Base-by-base conservation (phyloP, 2,797 vertebrate genomes). In the Helicolenus hilgendorfi region DNA sequence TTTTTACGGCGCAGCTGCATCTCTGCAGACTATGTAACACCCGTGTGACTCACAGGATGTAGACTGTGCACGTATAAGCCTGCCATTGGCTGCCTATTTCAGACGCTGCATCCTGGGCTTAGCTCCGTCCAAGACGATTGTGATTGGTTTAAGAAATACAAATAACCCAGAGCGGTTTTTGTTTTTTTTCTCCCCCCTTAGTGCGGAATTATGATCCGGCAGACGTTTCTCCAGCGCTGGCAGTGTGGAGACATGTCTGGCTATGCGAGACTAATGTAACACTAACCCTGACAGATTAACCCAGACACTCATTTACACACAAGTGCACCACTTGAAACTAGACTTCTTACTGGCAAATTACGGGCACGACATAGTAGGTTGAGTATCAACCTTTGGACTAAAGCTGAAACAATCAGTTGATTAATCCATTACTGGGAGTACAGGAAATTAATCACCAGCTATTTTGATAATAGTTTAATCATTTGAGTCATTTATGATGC, bases 1-100 rank as follows among this genome's bases (percentile, higher is more conserved):
- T 77, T 84, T 93, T 85, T 20, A 76, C 7, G 31, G 38, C 24
- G 74, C 38, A 85, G 79, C 76, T 83, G 63, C 68, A 55, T 77
- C 63, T 81, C 73, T 69, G 65, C 31, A 79, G 72, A 64, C 41
- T 35, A 0, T 72, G 68, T 69, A 69, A 78, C 29, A 41, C 62
- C 10, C 56, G 11, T 64, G 31, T 15, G 64, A 67, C 64, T 64
- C 31, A 33, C 31, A 33, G n/a, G 62, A 67, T 41, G 36, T 67
- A 4, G 35, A 26, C n/a, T 26, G 18, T 26, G 35, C 7, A 8
- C 18, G 45, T 41, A 8, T 18, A 67, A 38, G 64, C 22, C 35
- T 38, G n/a, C n/a, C 35, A 67, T 36, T 22, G 20, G n/a, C 7
- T 45, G 41, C 15, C 41, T n/a, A 7, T 63, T 60, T 60, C 58